Evolutionary conservation across 2,888 invertebrate genomes (phyloP), one percentile per base, ranked within the genome.

Genomic region (Dichetophora obliterata): DNA sequence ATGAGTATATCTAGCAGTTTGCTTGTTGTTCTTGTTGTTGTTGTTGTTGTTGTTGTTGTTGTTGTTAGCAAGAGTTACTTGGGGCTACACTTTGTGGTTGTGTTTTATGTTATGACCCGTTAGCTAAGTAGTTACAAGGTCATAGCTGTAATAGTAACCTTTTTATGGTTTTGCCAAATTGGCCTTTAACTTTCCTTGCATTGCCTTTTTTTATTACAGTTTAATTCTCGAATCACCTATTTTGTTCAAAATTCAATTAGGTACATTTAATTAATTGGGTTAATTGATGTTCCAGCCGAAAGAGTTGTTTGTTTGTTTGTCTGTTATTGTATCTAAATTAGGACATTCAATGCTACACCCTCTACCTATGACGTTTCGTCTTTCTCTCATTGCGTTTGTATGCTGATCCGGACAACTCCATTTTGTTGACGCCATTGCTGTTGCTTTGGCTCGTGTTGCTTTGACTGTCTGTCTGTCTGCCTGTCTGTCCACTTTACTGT

Each of bases 261-360:
- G 85, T 85, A 83, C 85, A 61, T 59, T 43, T 70, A 54, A 86
- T 86, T 87, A 87, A 87, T 87, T 86, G 87, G 87, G 86, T 87
- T 87, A 87, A 87, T 87, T 87, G 86, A 87, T 84, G 84, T 85
- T 74, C 63, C 6, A 84, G 85, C 84, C 82, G 86, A 85, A 85
- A 85, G 84, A 84, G 85, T 82, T 82, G 27, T n/a, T 59, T 43
- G 48, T 52, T 50, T 24, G 31, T 68, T 31, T 43, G 22, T 22
- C 43, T 68, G 48, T 48, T 22, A 0, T 48, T 59, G 59, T 61
- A 22, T 57, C 81, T 80, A 84, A 85, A 83, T 85, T 83, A 85
- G 85, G 84, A 85, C 85, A 84, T 84, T 84, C 54, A 19, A 54
- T 19, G 19, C 57, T 22, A 9, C 85, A 75, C 80, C 82, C 80